Evolutionary conservation across 2,797 vertebrate genomes (phyloP).

Genomic region (Ciconia nigra): DNA sequence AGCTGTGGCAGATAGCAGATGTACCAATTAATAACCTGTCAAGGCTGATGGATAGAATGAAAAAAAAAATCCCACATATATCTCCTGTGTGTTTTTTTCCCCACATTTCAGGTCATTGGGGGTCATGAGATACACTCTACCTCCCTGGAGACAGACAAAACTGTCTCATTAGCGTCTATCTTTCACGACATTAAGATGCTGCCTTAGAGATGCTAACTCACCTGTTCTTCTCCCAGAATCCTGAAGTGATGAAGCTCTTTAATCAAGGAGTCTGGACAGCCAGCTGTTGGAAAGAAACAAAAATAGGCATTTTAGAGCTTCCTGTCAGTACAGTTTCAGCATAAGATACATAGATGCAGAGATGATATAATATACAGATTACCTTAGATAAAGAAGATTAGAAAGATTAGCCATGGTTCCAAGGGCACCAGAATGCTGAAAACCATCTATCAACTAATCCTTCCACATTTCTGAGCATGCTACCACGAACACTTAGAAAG

Average conservation of each 20-base stretch:
- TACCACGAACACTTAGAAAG: conserved; percentile 37
- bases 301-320: conserved; percentile 31
- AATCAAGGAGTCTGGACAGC: conserved; percentile 87
- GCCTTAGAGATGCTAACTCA: conserved; percentile 71
- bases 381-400: conserved; percentile 53
- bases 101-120: background rate
- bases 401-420: conserved; percentile 50
- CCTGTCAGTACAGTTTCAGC: background rate
- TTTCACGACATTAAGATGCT: background rate
- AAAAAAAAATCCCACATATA: background rate
- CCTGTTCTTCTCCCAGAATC: conserved; percentile 88
- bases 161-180: conserved; percentile 69
- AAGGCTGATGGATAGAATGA: conserved; percentile 65
- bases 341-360: background rate
- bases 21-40: conserved; percentile 76
- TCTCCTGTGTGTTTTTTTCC: background rate
- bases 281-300: conserved; percentile 77
- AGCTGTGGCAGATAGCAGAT: conserved; percentile 69
- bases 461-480: conserved; percentile 13
- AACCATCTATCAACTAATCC: conserved; percentile 33
- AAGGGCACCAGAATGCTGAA: background rate
- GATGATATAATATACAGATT: conserved; percentile 40
- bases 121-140: conserved; percentile 46
- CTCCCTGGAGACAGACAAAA: conserved; percentile 44
- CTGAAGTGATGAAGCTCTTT: conserved; percentile 93